Conservation (phyloP, 2,797 vertebrate species). For the Hippoglossus hippoglossus region DNA sequence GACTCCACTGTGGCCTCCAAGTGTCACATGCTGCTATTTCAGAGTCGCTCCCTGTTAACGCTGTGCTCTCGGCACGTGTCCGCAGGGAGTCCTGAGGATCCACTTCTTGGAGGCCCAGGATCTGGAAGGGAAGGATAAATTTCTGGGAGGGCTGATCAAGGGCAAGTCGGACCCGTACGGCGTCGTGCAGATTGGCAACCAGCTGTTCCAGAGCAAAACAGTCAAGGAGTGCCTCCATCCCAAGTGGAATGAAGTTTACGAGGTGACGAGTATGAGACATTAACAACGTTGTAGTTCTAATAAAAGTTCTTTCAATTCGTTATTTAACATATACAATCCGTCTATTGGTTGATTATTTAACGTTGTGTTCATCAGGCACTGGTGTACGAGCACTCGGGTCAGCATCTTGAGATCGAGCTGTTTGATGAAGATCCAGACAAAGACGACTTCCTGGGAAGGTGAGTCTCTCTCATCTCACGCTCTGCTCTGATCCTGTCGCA, state of each 20-base stretch:
- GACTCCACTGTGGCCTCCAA: conserved; percentile 11
- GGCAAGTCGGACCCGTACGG: conserved; percentile 98
- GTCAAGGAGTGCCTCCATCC: conserved; percentile 95
- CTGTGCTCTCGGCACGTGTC: conserved; percentile 10
- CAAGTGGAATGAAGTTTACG: conserved; percentile 97
- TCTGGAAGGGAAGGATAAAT: conserved; percentile 94
- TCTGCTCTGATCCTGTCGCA: conserved; percentile 20
- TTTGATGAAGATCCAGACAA: conserved; percentile 99
- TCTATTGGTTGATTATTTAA: too few species aligned
- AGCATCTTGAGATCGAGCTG: conserved; percentile 96
- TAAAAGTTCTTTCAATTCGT: too few species aligned
- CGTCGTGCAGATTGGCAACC: conserved; percentile 92
- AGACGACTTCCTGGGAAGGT: conserved; percentile 98
- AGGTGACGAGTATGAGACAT: conserved; percentile 82
- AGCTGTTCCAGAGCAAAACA: conserved; percentile 95
- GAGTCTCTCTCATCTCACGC: conserved; percentile 45
- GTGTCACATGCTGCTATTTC: conserved; percentile 40
- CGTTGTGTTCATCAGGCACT: conserved; percentile 83
- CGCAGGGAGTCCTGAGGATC: conserved; percentile 94
- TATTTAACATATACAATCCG: too few species aligned
- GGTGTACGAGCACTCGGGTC: conserved; percentile 94
- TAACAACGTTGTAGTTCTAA: background rate
- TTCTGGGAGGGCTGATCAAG: conserved; percentile 94
- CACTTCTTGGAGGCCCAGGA: conserved; percentile 97
- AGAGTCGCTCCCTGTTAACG: conserved; percentile 1